Evolutionary conservation across 2,888 invertebrate species (phyloP), one percentile per base, ranked within the genome.

Genomic region (Troglohyphantes excavatus): DNA sequence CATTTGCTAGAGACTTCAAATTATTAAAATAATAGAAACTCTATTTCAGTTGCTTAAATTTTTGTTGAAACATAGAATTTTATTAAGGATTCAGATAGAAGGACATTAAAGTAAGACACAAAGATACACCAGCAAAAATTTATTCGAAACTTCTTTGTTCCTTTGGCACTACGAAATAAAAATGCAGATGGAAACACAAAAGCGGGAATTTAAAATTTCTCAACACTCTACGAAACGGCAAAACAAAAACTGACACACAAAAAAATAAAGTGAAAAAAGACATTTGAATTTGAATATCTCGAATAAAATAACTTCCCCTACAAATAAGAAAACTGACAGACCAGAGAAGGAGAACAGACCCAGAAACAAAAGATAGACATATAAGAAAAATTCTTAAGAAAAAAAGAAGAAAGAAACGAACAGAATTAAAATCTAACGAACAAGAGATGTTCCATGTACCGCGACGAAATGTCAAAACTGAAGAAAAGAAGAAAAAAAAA

Each of bases 211-310:
- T 29, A 19, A 61, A 46, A 75, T 53, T 33, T 21, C 43, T 78
- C 23, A 43, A 65, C 63, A 33, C 61, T 65, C 39, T 17, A n/a
- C 2, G 21, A 43, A 72, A 33, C 61, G 27, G 21, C 19, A 21
- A 33, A 29, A n/a, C 11, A 53, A n/a, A 11, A 27, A n/a, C 17
- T 26, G 19, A 6, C 23, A 27, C 46, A 46, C 19, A 21, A 76
- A 63, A 65, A 19, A n/a, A 19, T 17, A 43, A 65, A 7, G 75
- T 26, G 17, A 39, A 17, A 76, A 76, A 59, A 13, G 11, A n/a
- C 23, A 29, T 17, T 67, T 7, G 21, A n/a, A 85, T 85, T 76
- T 85, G 43, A 67, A 75, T 76, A 76, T 85, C 19, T 26, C 17
- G 84, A 76, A 39, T 46, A 33, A 73, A 76, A 67, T 29, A 83